Evolutionary conservation across 2,888 invertebrate species (phyloP), one percentile per base, ranked within the genome.

Genomic region (Leptura quadrifasciata): DNA sequence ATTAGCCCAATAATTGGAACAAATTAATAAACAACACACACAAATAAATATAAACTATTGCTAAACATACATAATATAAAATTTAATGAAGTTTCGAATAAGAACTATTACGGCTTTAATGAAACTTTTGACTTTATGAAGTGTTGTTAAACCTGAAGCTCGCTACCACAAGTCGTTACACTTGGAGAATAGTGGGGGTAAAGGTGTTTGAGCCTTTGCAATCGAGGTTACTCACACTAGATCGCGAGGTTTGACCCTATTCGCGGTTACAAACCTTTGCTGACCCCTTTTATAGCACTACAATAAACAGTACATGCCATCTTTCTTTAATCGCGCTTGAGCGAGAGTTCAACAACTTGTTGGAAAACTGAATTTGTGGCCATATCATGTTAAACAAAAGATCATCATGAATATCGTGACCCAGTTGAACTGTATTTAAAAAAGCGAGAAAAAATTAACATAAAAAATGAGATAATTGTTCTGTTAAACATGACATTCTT

Each of bases 231-330:
- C 77, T 85, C 84, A 84, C 84, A 83, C 81, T 81, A 82, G 81
- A 81, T 81, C 84, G 86, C 85, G 86, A 85, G 81, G 84, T 84
- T 85, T 85, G 87, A 87, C 87, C 87, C 84, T 83, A 86, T 87
- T 87, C 83, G 85, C 85, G 85, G 84, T 85, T 82, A 83, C 80
- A 79, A 82, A 84, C 83, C 83, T 82, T 82, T 76, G 79, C 74
- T 84, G 85, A 86, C 85, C 84, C 80, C 83, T 47, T 85, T 85
- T 84, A 76, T 75, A 75, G 76, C 78, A 74, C 80, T 79, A 80
- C 81, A 78, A 79, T 80, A 81, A 81, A 82, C 81, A 79, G 80
- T 79, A 76, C 78, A 81, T 79, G 79, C 76, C 78, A 73, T 80
- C 80, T 76, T 79, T 80, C 76, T 81, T 75, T 76, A 72, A 72